phyloP scores from a whole-genome alignment of 2,888 invertebrate species.

The Villa cingulata region DNA sequence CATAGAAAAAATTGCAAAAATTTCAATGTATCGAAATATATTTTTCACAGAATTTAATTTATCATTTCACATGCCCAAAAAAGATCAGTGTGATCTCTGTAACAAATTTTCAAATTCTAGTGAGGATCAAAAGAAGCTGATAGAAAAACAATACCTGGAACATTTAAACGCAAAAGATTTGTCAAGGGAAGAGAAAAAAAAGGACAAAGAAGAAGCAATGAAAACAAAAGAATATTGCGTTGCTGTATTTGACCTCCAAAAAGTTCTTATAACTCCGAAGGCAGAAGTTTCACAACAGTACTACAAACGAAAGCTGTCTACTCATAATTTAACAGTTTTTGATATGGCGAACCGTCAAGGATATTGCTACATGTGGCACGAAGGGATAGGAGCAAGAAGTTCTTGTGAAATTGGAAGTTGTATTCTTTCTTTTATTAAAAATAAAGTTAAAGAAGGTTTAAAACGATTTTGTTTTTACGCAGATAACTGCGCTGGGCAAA shows the following conservation, averaged over 20 bases:
- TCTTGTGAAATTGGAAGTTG: background rate
- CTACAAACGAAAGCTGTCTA: background rate
- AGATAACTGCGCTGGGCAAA: background rate
- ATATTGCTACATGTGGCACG: conserved; percentile 1
- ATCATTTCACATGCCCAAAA: too few species aligned
- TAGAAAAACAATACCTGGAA: too few species aligned
- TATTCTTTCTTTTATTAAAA: background rate
- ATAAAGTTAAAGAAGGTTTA: background rate
- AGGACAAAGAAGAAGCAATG: background rate
- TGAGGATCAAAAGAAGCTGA: background rate
- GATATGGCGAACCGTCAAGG: background rate
- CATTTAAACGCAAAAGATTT: background rate
- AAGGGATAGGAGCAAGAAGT: background rate
- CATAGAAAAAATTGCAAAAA: too few species aligned
- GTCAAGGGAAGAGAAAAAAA: background rate
- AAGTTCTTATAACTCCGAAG: background rate
- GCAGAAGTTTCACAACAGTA: background rate
- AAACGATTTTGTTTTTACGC: background rate
- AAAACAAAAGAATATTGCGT: background rate
- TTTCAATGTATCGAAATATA: too few species aligned
- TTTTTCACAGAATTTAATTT: too few species aligned
- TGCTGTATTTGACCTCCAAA: background rate
- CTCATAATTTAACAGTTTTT: background rate
- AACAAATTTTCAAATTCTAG: background rate
- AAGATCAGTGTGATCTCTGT: background rate